Percentiles rank a stretch among this genome's conserved stretches.
These are phyloP conservation scores for Leptinotarsa lineolata DNA, from an alignment of 1,140 invertebrate species.

Conservation along the genomic window DNA sequence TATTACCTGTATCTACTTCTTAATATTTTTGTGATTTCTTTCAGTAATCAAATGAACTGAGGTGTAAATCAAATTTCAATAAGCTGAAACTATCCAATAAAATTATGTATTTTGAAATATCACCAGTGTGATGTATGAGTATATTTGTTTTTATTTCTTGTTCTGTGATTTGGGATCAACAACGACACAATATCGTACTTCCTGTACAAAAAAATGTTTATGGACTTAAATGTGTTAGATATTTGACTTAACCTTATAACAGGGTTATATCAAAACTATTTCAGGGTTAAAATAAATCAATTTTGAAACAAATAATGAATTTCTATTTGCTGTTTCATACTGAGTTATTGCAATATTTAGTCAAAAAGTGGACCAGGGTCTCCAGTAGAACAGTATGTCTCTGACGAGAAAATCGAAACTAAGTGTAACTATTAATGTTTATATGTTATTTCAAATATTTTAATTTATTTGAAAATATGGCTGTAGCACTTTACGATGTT, in stretches of 20 bases:
- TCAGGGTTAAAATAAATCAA: slow-evolving; percentile 41
- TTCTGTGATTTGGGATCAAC: slow-evolving; percentile 6
- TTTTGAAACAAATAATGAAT: slow-evolving; percentile 5
- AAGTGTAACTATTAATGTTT: slow-evolving; percentile 51
- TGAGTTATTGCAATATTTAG: slow-evolving; percentile 22
- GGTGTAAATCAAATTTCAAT: too few relatives aligned
- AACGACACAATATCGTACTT: neutral
- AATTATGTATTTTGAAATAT: too few relatives aligned
- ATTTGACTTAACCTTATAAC: slow-evolving; percentile 9
- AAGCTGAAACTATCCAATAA: too few relatives aligned
- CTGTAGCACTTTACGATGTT: slow-evolving; percentile 51
- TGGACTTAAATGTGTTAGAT: slow-evolving; percentile 9
- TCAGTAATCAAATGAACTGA: too few relatives aligned
- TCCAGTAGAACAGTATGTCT: slow-evolving; percentile 25
- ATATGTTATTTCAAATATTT: slow-evolving; percentile 55
- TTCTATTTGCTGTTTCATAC: slow-evolving; percentile 22
- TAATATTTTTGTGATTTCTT: too few relatives aligned
- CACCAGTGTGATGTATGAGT: too few relatives aligned
- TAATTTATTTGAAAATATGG: slow-evolving; percentile 51
- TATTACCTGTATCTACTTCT: too few relatives aligned
- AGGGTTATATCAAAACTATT: slow-evolving; percentile 31
- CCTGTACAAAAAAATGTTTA: slow-evolving; percentile 11
- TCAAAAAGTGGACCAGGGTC: slow-evolving; percentile 51
- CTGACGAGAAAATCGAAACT: slow-evolving; percentile 37
- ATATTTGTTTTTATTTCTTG: too few relatives aligned